A percentile compares a stretch with the other conserved stretches of the same genome.
Evolutionary conservation across 2,797 vertebrate genomes (phyloP).

Genomic region (Diceros bicornis): DNA sequence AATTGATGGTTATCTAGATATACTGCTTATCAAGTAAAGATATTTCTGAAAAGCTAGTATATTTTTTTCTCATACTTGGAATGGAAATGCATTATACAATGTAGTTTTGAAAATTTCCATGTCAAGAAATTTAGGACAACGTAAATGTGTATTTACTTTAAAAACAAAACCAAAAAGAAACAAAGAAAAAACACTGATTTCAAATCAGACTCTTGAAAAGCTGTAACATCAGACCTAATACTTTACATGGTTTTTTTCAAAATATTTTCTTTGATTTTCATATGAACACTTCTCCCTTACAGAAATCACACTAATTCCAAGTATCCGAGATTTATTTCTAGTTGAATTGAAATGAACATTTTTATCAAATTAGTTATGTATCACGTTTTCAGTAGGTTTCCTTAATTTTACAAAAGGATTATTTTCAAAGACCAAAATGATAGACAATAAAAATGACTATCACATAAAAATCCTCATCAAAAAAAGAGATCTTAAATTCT

Average conservation of each 20-base stretch:
- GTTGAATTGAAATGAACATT: slow-evolving; percentile 58
- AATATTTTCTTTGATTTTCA: slow-evolving; percentile 35
- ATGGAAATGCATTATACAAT: slow-evolving; percentile 77
- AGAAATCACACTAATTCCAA: slow-evolving; percentile 47
- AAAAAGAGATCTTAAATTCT: slow-evolving; percentile 31
- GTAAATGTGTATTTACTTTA: slow-evolving; percentile 56
- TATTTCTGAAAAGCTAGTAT: slow-evolving; percentile 61
- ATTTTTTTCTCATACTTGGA: slow-evolving; percentile 74
- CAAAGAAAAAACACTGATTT: slow-evolving; percentile 15
- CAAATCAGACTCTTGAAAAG: slow-evolving; percentile 59
- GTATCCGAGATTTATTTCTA: slow-evolving; percentile 49
- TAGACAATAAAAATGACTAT: slow-evolving; percentile 11
- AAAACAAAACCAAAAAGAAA: slow-evolving; percentile 18
- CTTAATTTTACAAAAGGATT: slow-evolving; percentile 42
- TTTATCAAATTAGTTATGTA: slow-evolving; percentile 48
- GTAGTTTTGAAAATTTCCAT: slow-evolving; percentile 57
- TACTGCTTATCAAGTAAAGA: slow-evolving; percentile 68
- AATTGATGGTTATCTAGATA: slow-evolving; percentile 35
- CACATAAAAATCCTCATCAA: slow-evolving; percentile 22
- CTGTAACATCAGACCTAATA: slow-evolving; percentile 29
- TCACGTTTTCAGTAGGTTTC: slow-evolving; percentile 17
- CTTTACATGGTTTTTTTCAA: slow-evolving; percentile 58
- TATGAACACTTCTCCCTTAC: not conserved
- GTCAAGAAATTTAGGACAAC: slow-evolving; percentile 56
- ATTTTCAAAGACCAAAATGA: slow-evolving; percentile 56